These are phyloP conservation scores for Limulus polyphemus DNA, from an alignment of 2,888 invertebrate species.

Conservation along the genomic window DNA sequence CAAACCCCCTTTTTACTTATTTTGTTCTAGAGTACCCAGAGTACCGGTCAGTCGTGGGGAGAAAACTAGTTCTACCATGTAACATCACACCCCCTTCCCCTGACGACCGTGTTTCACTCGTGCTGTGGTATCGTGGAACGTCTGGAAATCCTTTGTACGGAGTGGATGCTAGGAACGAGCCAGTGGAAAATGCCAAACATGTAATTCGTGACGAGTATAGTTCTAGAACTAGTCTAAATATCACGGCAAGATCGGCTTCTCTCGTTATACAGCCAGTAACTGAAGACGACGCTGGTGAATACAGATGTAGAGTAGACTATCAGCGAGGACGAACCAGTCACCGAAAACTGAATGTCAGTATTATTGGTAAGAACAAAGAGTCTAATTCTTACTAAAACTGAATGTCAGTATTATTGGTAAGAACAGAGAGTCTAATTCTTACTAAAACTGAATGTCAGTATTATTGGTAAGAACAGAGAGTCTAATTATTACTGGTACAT, in stretches of 20 bases:
- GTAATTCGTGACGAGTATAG: conserved; percentile 13
- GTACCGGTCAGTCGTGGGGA: conserved; percentile 20
- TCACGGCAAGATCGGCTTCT: conserved; percentile 15
- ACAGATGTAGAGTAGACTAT: conserved; percentile 21
- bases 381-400: too few relatives aligned
- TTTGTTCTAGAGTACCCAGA: conserved; percentile 15
- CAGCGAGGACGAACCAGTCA: conserved; percentile 20
- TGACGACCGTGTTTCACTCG: conserved; percentile 20
- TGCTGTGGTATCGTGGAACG: conserved; percentile 21
- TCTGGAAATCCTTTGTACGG: conserved; percentile 18
- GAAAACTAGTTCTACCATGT: conserved; percentile 29
- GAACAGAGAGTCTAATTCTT: too few relatives aligned
- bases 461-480: too few relatives aligned
- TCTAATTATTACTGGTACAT: too few relatives aligned
- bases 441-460: too few relatives aligned
- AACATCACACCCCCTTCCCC: conserved; percentile 32
- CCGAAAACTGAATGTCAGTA: conserved; percentile 14
- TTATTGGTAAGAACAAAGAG: conserved; percentile 13
- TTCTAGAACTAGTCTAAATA: conserved; percentile 18
- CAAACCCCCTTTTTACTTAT: not conserved
- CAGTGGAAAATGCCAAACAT: conserved; percentile 20
- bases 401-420: too few relatives aligned
- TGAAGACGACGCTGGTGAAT: conserved; percentile 21
- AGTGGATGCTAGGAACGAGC: conserved; percentile 18
- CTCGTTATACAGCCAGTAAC: conserved; percentile 19